A percentile compares a stretch with the other conserved stretches of the same genome.
Conservation (phyloP, 1,140 invertebrate genomes). For the Ctenoplectra terminalis region DNA sequence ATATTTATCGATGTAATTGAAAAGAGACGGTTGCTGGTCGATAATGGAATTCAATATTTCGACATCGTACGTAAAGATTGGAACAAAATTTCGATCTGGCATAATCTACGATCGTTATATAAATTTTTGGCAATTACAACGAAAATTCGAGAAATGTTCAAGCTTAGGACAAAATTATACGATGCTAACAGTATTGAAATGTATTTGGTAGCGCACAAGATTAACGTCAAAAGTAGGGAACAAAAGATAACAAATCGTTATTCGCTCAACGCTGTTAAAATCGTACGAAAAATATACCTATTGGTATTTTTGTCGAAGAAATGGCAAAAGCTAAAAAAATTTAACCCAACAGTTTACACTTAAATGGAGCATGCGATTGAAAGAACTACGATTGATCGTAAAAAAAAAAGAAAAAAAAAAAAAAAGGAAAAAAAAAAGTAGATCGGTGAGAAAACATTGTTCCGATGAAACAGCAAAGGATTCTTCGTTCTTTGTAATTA, state of each 20-base stretch:
- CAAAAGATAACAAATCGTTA: neutral
- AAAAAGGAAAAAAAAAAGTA: neutral
- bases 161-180: conserved; percentile 4
- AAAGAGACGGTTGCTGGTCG: neutral
- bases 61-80: neutral
- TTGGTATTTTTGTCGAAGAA: neutral
- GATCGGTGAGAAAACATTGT: neutral
- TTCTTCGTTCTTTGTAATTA: conserved; percentile 5
- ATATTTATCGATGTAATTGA: neutral
- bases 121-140: conserved; percentile 53
- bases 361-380: neutral
- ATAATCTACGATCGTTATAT: conserved; percentile 37
- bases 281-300: neutral
- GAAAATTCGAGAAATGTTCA: conserved; percentile 35
- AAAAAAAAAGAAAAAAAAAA: neutral
- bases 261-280: neutral
- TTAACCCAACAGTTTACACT: neutral
- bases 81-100: conserved; percentile 31
- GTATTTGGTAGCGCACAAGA: neutral
- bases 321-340: neutral
- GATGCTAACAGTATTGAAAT: conserved; percentile 15
- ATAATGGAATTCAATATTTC: conserved; percentile 45
- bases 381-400: too few relatives aligned
- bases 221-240: neutral
- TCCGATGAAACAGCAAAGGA: neutral